Evolutionary conservation across 1,140 invertebrate species (phyloP).

Genomic region (Thrips palmi): DNA sequence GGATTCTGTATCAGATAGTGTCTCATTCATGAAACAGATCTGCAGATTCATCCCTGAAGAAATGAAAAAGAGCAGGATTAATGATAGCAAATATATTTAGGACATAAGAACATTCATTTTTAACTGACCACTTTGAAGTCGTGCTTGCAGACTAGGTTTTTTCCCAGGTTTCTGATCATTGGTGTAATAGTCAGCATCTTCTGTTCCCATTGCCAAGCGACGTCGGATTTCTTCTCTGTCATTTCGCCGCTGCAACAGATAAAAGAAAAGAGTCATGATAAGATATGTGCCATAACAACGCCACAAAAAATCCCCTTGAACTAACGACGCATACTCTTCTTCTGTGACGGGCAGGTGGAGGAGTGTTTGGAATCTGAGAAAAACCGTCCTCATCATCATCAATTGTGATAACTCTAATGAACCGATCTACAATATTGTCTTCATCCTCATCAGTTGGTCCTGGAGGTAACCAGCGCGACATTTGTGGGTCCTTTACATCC

Average conservation of each 20-base stretch:
- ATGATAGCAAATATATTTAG: constrained; percentile 10
- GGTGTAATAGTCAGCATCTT: constrained; percentile 53
- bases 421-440: constrained; percentile 42
- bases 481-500: constrained; percentile 7
- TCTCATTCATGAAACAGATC: constrained; percentile 91
- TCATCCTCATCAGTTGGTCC: constrained; percentile 23
- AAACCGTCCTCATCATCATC: constrained; percentile 20
- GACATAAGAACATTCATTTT: constrained; percentile 6
- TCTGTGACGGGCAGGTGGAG: too few species aligned
- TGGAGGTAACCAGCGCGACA: constrained; percentile 14
- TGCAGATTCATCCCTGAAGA: constrained; percentile 73
- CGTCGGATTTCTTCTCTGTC: constrained; percentile 81
- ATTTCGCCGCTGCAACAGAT: constrained; percentile 55
- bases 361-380: constrained; percentile 11
- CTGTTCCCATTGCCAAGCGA: constrained; percentile 68
- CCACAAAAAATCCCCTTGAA: too few species aligned
- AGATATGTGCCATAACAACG: too few species aligned
- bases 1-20: constrained; percentile 58
- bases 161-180: constrained; percentile 40
- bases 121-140: constrained; percentile 60
- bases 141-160: constrained; percentile 72
- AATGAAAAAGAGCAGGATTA: background rate
- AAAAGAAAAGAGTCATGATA: too few species aligned
- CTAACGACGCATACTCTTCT: too few species aligned
- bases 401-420: constrained; percentile 37